Evolutionary conservation across 2,888 invertebrate genomes (phyloP), one percentile per base, ranked within the genome.

Genomic region (Scaptomyza cyrtandrae): DNA sequence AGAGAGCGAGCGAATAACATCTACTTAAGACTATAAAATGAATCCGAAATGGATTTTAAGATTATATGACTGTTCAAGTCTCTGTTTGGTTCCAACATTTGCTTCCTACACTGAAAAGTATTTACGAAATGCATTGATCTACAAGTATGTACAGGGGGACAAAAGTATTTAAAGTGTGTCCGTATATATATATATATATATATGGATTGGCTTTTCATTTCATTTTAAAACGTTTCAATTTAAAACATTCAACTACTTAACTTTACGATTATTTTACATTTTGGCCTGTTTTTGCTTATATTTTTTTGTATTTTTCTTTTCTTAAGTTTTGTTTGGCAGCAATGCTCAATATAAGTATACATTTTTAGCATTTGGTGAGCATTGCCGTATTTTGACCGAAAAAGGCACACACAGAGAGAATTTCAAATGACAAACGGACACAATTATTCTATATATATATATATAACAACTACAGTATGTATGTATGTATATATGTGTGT

Each of bases 351-450:
- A 14, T 46, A 29, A 11, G 6, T 48, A 29, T 14, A 64, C 71
- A 71, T 81, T 78, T 72, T 37, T 58, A 60, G 62, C 48, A 71
- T 72, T 53, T 68, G 55, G 24, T 33, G 68, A 52, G 58, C 85
- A 73, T 78, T 81, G 72, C 75, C 74, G 75, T 70, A 83, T 89
- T 89, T 88, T 87, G 87, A 87, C 88, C 89, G 89, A 88, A 88
- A 89, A 88, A 88, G 88, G 88, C 88, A 88, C 88, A 89, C 89
- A 86, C 80, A 83, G 86, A 85, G 86, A 85, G 79, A 89, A 77
- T 83, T 86, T 74, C 60, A 69, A 83, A 85, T 87, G 88, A 81
- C 88, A 74, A 75, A 81, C 71, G 82, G 72, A 65, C 67, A 72
- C 65, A 58, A 72, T 64, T 78, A 83, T 56, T 19, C 19, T 19